Evolutionary conservation across 2,113 vertebrate genomes (phyloP), one percentile per base, ranked within the genome.

Genomic region (Hippocampus zosterae): DNA sequence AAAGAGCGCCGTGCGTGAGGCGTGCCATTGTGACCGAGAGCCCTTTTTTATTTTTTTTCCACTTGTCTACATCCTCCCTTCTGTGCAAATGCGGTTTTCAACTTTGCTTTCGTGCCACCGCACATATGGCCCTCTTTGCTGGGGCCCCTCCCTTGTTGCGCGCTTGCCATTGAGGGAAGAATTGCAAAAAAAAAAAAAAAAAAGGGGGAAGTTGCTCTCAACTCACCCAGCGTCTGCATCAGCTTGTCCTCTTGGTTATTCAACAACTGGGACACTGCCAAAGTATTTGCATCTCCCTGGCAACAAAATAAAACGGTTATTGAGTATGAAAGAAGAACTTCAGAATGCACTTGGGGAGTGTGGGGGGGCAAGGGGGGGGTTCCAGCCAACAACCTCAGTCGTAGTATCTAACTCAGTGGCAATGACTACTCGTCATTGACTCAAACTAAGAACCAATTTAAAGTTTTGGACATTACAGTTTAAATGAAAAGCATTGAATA

Each of bases 181-280:
- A 16, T 19, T 23, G n/a, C 48, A 41, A 61, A 33, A 67, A 57
- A 44, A 44, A 27, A 27, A 27, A 27, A 27, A 27, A 27, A 27
- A 27, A 27, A 27, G 2, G 42, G 33, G 12, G 23, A 67, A 37
- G 12, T 3, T 40, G 8, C 52, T 64, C 93, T 74, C 90, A 94
- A 96, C 97, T 95, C 88, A 99, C 97, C 96, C 81, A 77, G 81
- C 19, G 87, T 79, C 71, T 90, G 92, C 74, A 84, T 81, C 19
- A 81, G 73, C 61, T 82, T 80, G 0, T 93, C 91, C 57, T 95
- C 94, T 67, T 75, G 70, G 57, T 92, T 91, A 78, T 84, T 85
- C 23, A 73, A 70, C 75, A 87, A 81, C 52, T 84, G 88, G 37
- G 91, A 55, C 0, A 40, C 63, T 19, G 80, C 70, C 18, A 86